Evolutionary conservation across 2,888 invertebrate genomes (phyloP), one percentile per base, ranked within the genome.

Genomic region (Plebejus anna): DNA sequence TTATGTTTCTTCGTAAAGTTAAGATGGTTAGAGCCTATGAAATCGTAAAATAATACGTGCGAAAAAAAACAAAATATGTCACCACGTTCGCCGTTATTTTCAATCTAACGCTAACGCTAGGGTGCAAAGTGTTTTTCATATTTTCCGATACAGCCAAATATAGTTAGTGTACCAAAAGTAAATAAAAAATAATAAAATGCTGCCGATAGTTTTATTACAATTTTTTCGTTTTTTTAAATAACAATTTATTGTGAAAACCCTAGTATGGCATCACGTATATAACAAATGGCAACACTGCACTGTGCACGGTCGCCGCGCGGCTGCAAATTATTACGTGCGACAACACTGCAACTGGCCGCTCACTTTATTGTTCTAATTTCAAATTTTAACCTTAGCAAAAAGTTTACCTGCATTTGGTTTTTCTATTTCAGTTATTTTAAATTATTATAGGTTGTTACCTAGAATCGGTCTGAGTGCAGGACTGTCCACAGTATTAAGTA

Each of bases 321-420:
- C 73, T 73, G 73, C 73, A 55, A 73, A 73, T 73, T 73, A 73
- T 73, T 73, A 73, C 73, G 73, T 73, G 73, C 73, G 73, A 72
- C 47, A 72, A 72, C 73, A 28, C 28, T 73, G 32, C 73, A 47
- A 55, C 55, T 55, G 32, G 73, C 73, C 55, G 36, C 73, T 55
- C 73, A 55, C 73, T 55, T 55, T 47, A 72, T 72, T 73, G 73
- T 73, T 73, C 55, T 73, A 55, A 73, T 55, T 73, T 72, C 16
- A 36, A 55, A 55, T 47, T 72, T 47, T 72, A 22, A 47, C 13
- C 6, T 73, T 73, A 55, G 73, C 7, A 73, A 73, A 72, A 71
- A 72, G 13, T n/a, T 71, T 22, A 71, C 9, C 71, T 42, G 42
- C 42, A 42, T 42, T 42, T 71, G 1, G 4, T 66, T 36, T 28